A percentile compares a stretch with the other conserved stretches of the same genome.
phyloP scores from a whole-genome alignment of 2,888 invertebrate species.

The Brassicogethes aeneus region DNA sequence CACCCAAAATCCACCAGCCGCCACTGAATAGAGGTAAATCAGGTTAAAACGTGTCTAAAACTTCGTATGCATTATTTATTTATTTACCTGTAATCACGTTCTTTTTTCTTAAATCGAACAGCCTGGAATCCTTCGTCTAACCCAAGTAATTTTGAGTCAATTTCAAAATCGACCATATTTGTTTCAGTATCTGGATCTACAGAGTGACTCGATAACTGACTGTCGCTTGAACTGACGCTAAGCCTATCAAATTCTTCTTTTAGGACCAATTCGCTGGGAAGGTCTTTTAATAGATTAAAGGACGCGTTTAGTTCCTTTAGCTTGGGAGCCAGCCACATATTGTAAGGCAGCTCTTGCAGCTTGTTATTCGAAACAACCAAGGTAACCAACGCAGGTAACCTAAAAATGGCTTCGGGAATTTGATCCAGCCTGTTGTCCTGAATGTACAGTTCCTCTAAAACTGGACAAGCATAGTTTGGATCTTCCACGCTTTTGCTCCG shows the following conservation, averaged over 20 bases:
- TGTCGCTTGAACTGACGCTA: constrained; percentile 39
- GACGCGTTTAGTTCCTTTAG: constrained; percentile 83
- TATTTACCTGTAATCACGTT: constrained; percentile 17
- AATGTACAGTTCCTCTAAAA: constrained; percentile 83
- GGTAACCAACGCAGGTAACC: constrained; percentile 65
- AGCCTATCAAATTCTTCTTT: constrained; percentile 36
- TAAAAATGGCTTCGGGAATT: constrained; percentile 75
- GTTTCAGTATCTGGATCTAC: constrained; percentile 33
- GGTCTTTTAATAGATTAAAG: constrained; percentile 74
- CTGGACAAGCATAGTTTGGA: constrained; percentile 59
- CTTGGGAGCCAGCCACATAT: constrained; percentile 79
- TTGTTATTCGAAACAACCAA: constrained; percentile 95
- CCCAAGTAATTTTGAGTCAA: constrained; percentile 25
- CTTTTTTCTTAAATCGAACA: constrained; percentile 36
- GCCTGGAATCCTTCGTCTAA: constrained; percentile 30
- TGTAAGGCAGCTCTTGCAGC: constrained; percentile 69
- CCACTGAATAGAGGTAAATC: too few relatives aligned
- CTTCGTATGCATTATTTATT: background rate
- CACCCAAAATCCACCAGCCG: too few relatives aligned
- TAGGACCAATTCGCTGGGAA: constrained; percentile 42
- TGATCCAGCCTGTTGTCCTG: constrained; percentile 82
- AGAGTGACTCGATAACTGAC: constrained; percentile 37
- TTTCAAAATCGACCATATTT: constrained; percentile 33
- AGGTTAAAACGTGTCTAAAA: too few relatives aligned
- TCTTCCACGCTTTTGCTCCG: constrained; percentile 22